A percentile compares a stretch with the other conserved stretches of the same genome.
phyloP scores from a whole-genome alignment of 2,888 invertebrate genomes.

The Acleris sparsana region DNA sequence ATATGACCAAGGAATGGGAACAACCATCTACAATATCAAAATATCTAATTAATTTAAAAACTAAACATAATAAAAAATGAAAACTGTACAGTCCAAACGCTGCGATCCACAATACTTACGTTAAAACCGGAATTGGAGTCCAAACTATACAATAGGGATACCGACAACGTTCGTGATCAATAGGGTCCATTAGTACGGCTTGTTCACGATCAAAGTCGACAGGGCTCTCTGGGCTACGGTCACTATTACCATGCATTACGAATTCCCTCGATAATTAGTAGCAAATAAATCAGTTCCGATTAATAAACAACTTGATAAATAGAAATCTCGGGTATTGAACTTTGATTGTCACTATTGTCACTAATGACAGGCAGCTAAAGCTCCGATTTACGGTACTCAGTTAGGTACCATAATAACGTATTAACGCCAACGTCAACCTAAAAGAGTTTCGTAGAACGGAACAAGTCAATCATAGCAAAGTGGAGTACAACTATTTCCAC shows the following conservation, averaged over 20 bases:
- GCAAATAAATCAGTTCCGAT: conserved; percentile 28
- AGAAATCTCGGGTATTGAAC: conserved; percentile 9
- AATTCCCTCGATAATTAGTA: conserved; percentile 26
- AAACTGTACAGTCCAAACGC: background rate
- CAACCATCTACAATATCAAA: conserved; percentile 88
- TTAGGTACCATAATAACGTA: background rate
- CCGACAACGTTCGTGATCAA: conserved; percentile 84
- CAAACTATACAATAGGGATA: conserved; percentile 97
- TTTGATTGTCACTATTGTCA: too few relatives aligned
- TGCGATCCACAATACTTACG: conserved; percentile 81
- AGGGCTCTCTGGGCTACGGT: conserved; percentile 64
- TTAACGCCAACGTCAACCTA: background rate
- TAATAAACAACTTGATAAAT: conserved; percentile 29
- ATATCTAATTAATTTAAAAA: too few relatives aligned
- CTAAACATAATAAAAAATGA: too few relatives aligned
- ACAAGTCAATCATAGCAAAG: background rate
- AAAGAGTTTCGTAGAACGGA: conserved; percentile 4
- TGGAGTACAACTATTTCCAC: too few relatives aligned
- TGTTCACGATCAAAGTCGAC: conserved; percentile 62
- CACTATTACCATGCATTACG: conserved; percentile 57
- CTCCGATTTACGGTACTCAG: conserved; percentile 5
- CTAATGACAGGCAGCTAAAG: conserved; percentile 6
- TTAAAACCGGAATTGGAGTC: conserved; percentile 97
- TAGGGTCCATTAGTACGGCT: conserved; percentile 73
- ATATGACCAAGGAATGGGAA: conserved; percentile 99